Conservation (phyloP, 2,113 vertebrate genomes). For the Pithys albifrons region DNA sequence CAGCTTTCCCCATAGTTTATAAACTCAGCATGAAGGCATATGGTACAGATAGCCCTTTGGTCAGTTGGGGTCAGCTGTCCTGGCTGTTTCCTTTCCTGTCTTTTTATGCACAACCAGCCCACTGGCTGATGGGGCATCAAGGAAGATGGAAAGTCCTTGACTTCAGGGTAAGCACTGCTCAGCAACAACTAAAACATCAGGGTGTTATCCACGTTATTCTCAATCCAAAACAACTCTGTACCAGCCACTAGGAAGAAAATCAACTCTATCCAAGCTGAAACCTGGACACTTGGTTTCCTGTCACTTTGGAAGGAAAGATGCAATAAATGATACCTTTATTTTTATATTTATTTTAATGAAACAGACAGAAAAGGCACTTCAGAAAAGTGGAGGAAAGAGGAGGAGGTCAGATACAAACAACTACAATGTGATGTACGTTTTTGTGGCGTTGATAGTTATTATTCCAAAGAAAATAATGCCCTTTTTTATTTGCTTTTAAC, state of each 20-base stretch:
- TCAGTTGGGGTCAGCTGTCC: not conserved
- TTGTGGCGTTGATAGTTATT: constrained; percentile 70
- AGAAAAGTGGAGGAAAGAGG: constrained; percentile 32
- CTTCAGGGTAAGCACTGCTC: not conserved
- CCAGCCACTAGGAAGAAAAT: not conserved
- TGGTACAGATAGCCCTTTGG: not conserved
- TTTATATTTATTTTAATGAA: constrained; percentile 40
- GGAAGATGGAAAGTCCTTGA: not conserved
- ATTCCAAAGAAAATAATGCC: constrained; percentile 77
- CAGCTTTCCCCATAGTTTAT: not conserved
- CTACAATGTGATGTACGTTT: constrained; percentile 57
- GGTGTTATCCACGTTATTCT: not conserved
- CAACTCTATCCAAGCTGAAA: not conserved
- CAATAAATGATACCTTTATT: constrained; percentile 28
- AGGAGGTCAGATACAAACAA: constrained; percentile 63
- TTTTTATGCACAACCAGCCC: not conserved
- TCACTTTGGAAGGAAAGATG: constrained; percentile 13
- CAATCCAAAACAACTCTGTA: not conserved
- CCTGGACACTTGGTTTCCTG: not conserved
- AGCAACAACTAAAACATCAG: not conserved
- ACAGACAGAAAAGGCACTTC: constrained; percentile 40
- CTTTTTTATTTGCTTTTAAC: constrained; percentile 80
- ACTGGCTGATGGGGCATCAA: rapidly evolving
- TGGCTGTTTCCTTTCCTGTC: not conserved
- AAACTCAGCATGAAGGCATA: not conserved